These are phyloP conservation scores for Battus philenor DNA, from an alignment of 1,140 invertebrate genomes.

Conservation along the genomic window DNA sequence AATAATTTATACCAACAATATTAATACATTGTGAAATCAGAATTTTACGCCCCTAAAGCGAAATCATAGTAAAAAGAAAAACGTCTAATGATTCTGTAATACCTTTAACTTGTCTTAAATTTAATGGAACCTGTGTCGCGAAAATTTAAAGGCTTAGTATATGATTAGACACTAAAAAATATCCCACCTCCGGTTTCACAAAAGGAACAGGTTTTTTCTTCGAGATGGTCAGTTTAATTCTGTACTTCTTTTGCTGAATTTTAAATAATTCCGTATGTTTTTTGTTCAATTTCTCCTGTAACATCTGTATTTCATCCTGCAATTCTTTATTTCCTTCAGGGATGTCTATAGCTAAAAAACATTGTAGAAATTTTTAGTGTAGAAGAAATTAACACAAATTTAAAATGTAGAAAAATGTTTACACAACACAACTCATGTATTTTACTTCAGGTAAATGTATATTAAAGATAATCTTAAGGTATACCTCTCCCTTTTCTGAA, in stretches of 20 bases:
- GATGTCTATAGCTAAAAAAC: constrained; percentile 21
- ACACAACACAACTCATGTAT: too few species aligned
- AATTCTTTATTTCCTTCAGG: constrained; percentile 46
- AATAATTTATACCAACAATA: too few species aligned
- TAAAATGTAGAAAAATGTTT: too few species aligned
- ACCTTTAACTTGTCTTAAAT: too few species aligned
- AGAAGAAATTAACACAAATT: not conserved
- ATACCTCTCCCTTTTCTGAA: constrained; percentile 42
- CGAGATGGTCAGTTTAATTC: constrained; percentile 26
- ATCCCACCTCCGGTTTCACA: constrained; percentile 45
- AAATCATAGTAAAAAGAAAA: too few species aligned
- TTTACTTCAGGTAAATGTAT: not conserved
- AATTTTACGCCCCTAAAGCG: too few species aligned
- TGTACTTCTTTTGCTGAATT: constrained; percentile 44
- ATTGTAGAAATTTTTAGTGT: not conserved
- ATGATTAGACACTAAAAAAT: too few species aligned
- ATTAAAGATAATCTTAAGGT: not conserved
- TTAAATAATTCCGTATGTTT: constrained; percentile 56
- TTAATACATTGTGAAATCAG: too few species aligned
- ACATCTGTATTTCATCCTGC: constrained; percentile 36
- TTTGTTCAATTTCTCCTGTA: constrained; percentile 42
- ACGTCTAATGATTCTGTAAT: too few species aligned
- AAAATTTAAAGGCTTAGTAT: too few species aligned
- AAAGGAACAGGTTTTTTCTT: constrained; percentile 40
- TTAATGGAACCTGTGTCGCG: too few species aligned